A percentile compares a stretch with the other conserved stretches of the same genome.
Conservation (phyloP, 2,888 invertebrate genomes). For the Archips crataeganus region DNA sequence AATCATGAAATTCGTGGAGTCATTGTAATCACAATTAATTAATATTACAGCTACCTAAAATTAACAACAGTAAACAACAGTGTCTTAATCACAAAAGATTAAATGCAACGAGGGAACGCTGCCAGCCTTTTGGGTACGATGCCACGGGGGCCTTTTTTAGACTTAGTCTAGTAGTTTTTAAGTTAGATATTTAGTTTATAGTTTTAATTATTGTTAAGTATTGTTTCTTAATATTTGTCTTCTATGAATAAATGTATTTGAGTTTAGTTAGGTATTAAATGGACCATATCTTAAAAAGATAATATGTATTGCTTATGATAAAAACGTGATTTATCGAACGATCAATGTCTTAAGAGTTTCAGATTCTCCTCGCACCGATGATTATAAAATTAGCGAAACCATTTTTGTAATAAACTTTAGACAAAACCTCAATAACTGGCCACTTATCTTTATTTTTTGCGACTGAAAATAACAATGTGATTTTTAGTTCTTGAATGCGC, state of each 20-base stretch:
- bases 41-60: too few species aligned
- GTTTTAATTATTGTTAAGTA: too few species aligned
- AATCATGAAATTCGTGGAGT: too few species aligned
- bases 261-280: background rate
- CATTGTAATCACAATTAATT: too few species aligned
- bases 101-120: too few species aligned
- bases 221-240: too few species aligned
- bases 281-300: background rate
- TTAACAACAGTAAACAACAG: background rate
- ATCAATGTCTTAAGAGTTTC: background rate
- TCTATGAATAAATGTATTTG: too few species aligned
- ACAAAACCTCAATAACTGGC: slow-evolving; percentile 4
- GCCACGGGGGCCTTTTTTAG: too few species aligned
- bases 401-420: slow-evolving; percentile 1
- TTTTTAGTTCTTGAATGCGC: slow-evolving; percentile 1
- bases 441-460: slow-evolving; percentile 13
- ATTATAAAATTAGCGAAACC: background rate
- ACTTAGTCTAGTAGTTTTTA: too few species aligned
- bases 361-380: background rate
- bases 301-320: background rate
- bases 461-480: background rate
- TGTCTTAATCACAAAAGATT: background rate
- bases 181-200: too few species aligned
- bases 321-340: slow-evolving; percentile 3
- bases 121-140: too few species aligned